Evolutionary conservation across 2,797 vertebrate genomes (phyloP).

Genomic region (Percopsis omiscomaycus): DNA sequence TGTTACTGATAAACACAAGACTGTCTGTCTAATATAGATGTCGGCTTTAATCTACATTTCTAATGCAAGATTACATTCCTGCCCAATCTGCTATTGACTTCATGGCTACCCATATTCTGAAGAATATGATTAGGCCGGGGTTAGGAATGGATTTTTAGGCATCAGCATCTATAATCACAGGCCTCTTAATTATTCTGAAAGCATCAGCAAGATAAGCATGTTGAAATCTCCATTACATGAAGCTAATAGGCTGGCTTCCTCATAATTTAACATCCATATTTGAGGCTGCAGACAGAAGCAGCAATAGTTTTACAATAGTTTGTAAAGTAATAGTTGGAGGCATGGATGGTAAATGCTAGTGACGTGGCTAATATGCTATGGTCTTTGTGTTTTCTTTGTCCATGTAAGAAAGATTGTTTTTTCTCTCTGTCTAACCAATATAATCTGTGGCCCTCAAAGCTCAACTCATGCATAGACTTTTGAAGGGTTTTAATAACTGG

Average conservation of each 20-base stretch:
- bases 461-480: conserved; percentile 2
- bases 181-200: conserved; percentile 19
- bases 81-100: too few species aligned
- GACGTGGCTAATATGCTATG: conserved; percentile 5
- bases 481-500: conserved; percentile 18
- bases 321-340: conserved; percentile 3
- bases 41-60: too few species aligned
- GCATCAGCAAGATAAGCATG: conserved; percentile 45
- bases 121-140: conserved; percentile 8
- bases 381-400: conserved; percentile 7
- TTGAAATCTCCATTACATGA: conserved; percentile 47
- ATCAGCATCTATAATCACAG: conserved; percentile 41
- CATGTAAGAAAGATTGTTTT: conserved; percentile 16
- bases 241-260: conserved; percentile 31
- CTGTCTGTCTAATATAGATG: too few species aligned
- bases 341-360: neutral
- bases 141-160: conserved; percentile 34
- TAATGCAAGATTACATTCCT: too few species aligned
- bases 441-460: conserved; percentile 15
- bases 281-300: conserved; percentile 19
- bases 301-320: neutral
- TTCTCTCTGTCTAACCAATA: conserved; percentile 7
- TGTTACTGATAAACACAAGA: too few species aligned
- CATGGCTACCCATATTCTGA: too few species aligned
- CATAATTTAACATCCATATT: conserved; percentile 31